Base-by-base conservation (phyloP, 2,113 vertebrate species). In the Zosterops lateralis region DNA sequence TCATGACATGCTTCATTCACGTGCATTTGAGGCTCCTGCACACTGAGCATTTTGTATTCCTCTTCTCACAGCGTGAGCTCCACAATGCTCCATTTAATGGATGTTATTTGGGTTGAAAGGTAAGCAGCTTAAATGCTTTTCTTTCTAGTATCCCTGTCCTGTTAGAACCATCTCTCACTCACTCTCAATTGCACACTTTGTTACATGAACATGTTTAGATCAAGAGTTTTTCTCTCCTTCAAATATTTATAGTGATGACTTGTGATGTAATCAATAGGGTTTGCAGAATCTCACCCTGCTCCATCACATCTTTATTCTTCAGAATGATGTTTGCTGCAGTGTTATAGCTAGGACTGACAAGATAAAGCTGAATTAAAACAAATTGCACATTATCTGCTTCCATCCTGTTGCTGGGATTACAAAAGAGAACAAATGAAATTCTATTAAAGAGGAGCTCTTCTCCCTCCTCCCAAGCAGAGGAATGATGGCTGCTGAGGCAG, bases 281-380 rank as follows among this genome's bases (percentile, higher is more conserved):
- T 94, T 89, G 71, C 84, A 91, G 84, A 70, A 66, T 84, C 75
- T 92, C 62, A 87, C 45, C 67, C 67, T 84, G 53, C n/a, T 68
- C 66, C 61, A 40, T 53, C 19, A 3, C 74, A 54, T 84, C 66
- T 92, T 78, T 91, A 64, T 82, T 94, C 82, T 87, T 91, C 91
- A 61, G 72, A 67, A 50, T 76, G 76, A 18, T 86, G 26, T 79
- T 92, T 94, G 74, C 54, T 81, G 70, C 78, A 68, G 14, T 87
- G 48, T 84, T 76, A 84, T 38, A 82, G 84, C 87, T 53, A 45
- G 54, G 74, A 57, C 66, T 94, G 90, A 92, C 78, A 85, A 94
- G 87, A 89, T 87, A 89, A 91, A 95, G 48, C 77, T 53, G 54
- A 94, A 74, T 87, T 94, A 94, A 94, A 95, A 92, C 90, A 96